phyloP scores from a whole-genome alignment of 2,797 vertebrate species.

The Avahi laniger region DNA sequence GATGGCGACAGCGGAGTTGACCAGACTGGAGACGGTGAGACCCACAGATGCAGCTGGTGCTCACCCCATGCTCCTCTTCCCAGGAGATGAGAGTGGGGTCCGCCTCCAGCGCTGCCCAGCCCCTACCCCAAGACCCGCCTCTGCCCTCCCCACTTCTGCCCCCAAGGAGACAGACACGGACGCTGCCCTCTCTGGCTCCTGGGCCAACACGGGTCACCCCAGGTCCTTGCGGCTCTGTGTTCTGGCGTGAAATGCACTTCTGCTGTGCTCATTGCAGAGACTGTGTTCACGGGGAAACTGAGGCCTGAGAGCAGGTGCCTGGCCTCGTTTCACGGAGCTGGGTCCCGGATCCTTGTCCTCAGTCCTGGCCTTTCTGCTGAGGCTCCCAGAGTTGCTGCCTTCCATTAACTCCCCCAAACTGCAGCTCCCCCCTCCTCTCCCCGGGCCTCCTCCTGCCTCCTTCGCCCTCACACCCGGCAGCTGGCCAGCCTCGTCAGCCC shows the following conservation, averaged over 20 bases:
- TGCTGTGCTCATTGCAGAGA: neutral
- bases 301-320: neutral
- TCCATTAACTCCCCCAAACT: accelerated
- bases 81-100: neutral
- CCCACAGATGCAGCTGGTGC: neutral
- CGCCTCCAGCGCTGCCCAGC: accelerated
- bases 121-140: neutral
- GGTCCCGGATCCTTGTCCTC: neutral
- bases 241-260: neutral
- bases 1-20: neutral
- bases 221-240: accelerated
- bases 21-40: neutral
- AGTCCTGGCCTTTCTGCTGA: neutral
- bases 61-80: neutral
- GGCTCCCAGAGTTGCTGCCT: neutral
- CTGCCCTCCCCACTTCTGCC: too few species aligned
- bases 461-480: neutral
- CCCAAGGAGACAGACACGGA: neutral
- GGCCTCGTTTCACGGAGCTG: neutral
- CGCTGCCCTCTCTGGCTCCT: neutral
- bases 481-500: too few species aligned
- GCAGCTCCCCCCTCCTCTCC: accelerated
- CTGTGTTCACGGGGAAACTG: neutral
- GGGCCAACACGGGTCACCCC: neutral
- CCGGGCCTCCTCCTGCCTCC: neutral